Conservation (phyloP, 2,888 invertebrate species). For the Celastrina argiolus region DNA sequence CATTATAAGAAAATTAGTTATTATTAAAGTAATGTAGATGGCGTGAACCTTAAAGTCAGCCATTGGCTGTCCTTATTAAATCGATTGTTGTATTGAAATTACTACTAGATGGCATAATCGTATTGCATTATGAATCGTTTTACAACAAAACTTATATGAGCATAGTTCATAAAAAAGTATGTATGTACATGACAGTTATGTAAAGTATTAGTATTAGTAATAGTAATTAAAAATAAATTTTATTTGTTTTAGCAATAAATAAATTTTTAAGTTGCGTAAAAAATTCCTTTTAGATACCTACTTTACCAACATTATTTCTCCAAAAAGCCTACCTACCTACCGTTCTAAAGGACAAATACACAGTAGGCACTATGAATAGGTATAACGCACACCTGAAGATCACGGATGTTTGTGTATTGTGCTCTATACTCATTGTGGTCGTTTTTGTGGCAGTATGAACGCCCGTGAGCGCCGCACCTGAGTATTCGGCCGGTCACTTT, state of each 20-base stretch:
- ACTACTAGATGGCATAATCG: neutral
- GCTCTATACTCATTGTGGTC: neutral
- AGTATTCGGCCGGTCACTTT: slow-evolving; percentile 64
- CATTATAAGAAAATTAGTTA: neutral
- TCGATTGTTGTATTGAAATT: neutral
- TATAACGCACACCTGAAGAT: neutral
- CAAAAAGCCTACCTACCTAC: too few species aligned
- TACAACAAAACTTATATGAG: too few species aligned
- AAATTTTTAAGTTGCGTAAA: too few species aligned
- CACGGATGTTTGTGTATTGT: neutral
- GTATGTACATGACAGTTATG: too few species aligned
- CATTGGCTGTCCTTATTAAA: neutral
- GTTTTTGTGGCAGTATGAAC: neutral
- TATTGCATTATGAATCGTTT: too few species aligned
- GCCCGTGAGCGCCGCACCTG: slow-evolving; percentile 52
- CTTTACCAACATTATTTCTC: neutral
- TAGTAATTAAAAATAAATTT: too few species aligned
- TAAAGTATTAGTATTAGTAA: too few species aligned
- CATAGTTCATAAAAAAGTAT: too few species aligned
- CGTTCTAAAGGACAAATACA: neutral
- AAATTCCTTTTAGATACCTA: too few species aligned
- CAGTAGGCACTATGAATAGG: neutral
- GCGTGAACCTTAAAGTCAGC: neutral
- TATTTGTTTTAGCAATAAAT: too few species aligned
- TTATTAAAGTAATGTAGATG: neutral